Percentiles rank a stretch among this genome's conserved stretches.
Evolutionary conservation across 1,140 invertebrate species (phyloP).

Genomic region (Lepidurus arcticus): DNA sequence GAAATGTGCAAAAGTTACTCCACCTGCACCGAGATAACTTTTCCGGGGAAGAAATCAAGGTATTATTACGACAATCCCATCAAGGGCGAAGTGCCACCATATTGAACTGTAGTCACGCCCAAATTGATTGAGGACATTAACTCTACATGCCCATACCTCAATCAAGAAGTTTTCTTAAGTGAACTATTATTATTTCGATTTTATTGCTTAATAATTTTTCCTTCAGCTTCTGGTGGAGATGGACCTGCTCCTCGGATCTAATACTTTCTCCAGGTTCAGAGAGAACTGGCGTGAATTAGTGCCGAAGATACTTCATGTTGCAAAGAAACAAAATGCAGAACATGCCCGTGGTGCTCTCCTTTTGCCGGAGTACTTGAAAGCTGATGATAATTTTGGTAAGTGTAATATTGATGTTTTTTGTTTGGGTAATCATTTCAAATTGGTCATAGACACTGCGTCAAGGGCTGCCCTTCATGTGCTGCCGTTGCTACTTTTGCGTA

Average conservation of each 20-base stretch:
- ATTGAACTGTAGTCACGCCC: not conserved
- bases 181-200: not conserved
- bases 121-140: not conserved
- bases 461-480: no score
- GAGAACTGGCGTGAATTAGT: no score
- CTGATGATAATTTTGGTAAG: no score
- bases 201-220: not conserved
- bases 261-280: no score
- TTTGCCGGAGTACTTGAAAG: no score
- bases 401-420: no score
- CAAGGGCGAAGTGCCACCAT: not conserved
- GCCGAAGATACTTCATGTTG: no score
- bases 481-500: no score
- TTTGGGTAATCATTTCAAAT: no score
- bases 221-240: not conserved
- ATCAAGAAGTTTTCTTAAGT: not conserved
- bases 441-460: no score
- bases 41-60: not conserved
- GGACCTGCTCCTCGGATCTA: not conserved
- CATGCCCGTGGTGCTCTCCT: no score
- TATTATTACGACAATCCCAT: not conserved
- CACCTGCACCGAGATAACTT: not conserved
- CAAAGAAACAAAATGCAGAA: no score
- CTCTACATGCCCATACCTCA: not conserved
- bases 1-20: not conserved